Conservation (phyloP, 2,113 vertebrate genomes). For the Ictalurus punctatus region DNA sequence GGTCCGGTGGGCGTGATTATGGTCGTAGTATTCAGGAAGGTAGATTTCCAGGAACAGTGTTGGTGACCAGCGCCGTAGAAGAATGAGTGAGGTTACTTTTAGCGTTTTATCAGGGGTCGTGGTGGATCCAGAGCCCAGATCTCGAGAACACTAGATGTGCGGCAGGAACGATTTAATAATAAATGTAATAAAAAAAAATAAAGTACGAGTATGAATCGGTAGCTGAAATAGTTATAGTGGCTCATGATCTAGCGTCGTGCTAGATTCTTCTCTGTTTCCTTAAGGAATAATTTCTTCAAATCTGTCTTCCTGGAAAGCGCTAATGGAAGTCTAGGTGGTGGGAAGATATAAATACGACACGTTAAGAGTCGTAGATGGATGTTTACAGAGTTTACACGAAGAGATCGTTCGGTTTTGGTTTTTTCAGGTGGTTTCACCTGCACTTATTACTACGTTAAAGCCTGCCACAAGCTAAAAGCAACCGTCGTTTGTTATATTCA, state of each 20-base stretch:
- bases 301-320: not conserved
- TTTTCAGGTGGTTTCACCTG: not conserved
- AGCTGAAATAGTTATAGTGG: not conserved
- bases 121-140: not conserved
- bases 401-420: not conserved
- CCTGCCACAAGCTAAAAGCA: not conserved
- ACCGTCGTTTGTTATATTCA: conserved; percentile 5
- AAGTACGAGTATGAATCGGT: not conserved
- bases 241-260: not conserved
- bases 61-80: too few species aligned
- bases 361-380: not conserved
- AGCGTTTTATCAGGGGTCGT: not conserved
- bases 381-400: not conserved
- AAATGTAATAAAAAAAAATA: not conserved
- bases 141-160: too few species aligned
- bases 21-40: too few species aligned
- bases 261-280: not conserved
- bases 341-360: not conserved
- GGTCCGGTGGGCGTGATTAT: too few species aligned
- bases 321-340: not conserved
- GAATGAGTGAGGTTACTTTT: not conserved
- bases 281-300: not conserved
- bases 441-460: not conserved
- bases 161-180: not conserved
- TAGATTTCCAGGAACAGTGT: too few species aligned